Evolutionary conservation across 92 coral and sea anemone genomes (phyloP), one percentile per base, ranked within the genome.

Genomic region (Nematostella vectensis): DNA sequence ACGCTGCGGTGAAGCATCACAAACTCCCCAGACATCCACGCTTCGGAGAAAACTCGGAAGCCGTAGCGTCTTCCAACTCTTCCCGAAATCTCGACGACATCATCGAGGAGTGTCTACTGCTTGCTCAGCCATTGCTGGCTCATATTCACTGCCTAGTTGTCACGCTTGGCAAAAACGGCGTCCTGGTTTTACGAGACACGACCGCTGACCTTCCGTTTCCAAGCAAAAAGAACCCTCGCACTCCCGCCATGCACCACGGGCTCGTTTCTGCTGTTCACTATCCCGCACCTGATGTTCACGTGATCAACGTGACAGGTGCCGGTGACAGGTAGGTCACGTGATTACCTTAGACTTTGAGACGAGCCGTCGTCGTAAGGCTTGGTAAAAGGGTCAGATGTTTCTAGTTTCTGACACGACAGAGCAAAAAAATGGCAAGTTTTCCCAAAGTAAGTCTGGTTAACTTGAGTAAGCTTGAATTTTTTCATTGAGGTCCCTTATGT

Each of bases 301-400:
- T 75, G 47, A 77, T 83, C 33, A 86, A 83, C 44, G 83, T 91
- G 47, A 85, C 95, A 6, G 98, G 98, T 23, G 98, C 98, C 21
- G 98, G 98, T 0, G 98, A 91, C 54, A 91, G 98, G 98, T 91
- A 43, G 53, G 95, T 3, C 26, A 15, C 17, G 3, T 22, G 8
- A 2, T 9, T 10, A n/a, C n/a, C n/a, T n/a, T n/a, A n/a, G n/a
- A n/a, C n/a, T n/a, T n/a, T n/a, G n/a, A n/a, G n/a, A n/a, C n/a
- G n/a, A n/a, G n/a, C n/a, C n/a, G n/a, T n/a, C n/a, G n/a, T n/a
- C n/a, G n/a, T n/a, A n/a, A n/a, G n/a, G n/a, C n/a, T n/a, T n/a
- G n/a, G n/a, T n/a, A n/a, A n/a, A n/a, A n/a, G n/a, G n/a, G n/a
- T n/a, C n/a, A n/a, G n/a, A n/a, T n/a, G n/a, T n/a, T n/a, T n/a